Base-by-base conservation (phyloP, 2,113 vertebrate genomes). In the Stegostoma tigrinum region DNA sequence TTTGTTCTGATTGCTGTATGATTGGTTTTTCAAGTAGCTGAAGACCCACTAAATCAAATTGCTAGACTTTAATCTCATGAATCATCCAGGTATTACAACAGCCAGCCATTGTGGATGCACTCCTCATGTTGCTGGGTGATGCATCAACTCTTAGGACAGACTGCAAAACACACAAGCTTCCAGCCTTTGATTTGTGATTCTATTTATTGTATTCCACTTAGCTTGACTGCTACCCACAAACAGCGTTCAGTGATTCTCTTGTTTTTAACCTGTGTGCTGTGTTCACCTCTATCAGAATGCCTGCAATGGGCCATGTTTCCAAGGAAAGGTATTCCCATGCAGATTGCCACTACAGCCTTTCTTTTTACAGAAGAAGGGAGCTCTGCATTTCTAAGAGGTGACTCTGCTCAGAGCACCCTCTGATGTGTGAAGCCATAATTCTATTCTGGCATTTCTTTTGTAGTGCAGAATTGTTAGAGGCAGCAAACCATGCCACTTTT, bases 21-120 rank as follows among this genome's bases (percentile, higher is more conserved):
- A 95, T 95, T 95, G 80, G 14, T 75, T 95, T 72, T 95, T 52
- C 94, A 95, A 95, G 94, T 70, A 72, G 68, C 4, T 95, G 67
- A 52, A 75, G 68, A 75, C 45, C 87, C 67, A 72, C 72, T 72
- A 95, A 95, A 38, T 48, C 23, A 27, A 95, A 48, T 45, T 95
- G 23, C 67, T 95, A 48, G 48, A 15, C 45, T 72, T 72, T 95
- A 42, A 45, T 95, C 94, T 17, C 24, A 30, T 45, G 45, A 30
- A 68, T 95, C 94, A 72, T 72, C 45, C 94, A 95, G 94, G 67
- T 94, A 30, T 70, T 42, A 61, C 93, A 42, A 91, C 55, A 66
- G 21, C 66, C 61, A 38, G 34, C 89, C 64, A 23, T 30, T 64
- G n/a, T 38, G 89, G 94, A 75, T 72, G 30, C 48, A 5, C 23